Base-by-base conservation (phyloP, 2,113 vertebrate genomes). In the Hydrolagus affinis region DNA sequence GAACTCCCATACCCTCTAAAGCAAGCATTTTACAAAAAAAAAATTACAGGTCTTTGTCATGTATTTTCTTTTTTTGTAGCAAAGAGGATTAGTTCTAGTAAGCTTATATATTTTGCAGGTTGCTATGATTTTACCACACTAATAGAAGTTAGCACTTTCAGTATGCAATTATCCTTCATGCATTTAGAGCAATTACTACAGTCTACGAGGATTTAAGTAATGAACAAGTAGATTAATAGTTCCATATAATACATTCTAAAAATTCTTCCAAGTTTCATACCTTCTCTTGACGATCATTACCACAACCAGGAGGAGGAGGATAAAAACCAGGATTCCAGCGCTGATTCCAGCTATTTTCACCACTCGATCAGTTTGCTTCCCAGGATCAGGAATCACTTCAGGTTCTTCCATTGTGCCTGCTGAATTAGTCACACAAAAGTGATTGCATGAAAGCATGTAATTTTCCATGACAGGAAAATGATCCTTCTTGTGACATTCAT, bases 341-440 rank as follows among this genome's bases (percentile, higher is more conserved):
- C 96, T 98, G 88, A 99, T 98, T 86, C 98, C 98, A 6, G 98
- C 97, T 56, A 99, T 99, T 91, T 99, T 99, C 90, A 99, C 97
- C 87, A 98, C 97, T 23, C 96, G 92, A 87, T 99, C 97, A 3
- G 97, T 98, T 91, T 98, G 97, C 87, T 98, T 98, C 19, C 95
- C 96, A 0, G 97, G 97, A 87, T 99, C 98, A 0, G 98, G 98
- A 87, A 98, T 96, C 88, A 98, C 97, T 87, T 99, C 97, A 62
- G 97, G 97, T 90, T 98, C 98, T 91, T 99, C 98, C 73, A 97
- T 97, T 87, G 97, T 96, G 90, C 96, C 97, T 96, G 89, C 86
- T 91, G 91, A 91, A 93, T 0, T 56, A 91, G 86, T 87, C 0
- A 86, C 85, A 89, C 72, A 89, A 12, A 64, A 83, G 25, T 32